These are phyloP conservation scores for Potamarius usumacintae DNA, from an alignment of 2,113 vertebrate species.

Conservation along the genomic window DNA sequence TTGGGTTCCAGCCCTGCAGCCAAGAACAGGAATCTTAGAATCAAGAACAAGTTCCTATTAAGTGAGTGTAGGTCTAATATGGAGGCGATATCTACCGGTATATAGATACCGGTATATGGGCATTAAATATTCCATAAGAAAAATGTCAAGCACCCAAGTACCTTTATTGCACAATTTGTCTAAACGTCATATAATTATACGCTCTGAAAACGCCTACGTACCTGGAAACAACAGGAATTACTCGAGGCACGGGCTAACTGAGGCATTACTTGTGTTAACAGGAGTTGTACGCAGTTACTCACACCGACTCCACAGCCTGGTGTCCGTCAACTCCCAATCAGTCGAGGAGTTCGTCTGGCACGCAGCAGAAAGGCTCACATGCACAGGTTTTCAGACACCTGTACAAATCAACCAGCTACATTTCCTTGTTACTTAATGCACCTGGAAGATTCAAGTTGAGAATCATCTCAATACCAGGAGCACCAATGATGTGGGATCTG, in stretches of 20 bases:
- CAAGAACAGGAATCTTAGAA: too few relatives aligned
- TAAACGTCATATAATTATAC: background rate
- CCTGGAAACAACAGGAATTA: background rate
- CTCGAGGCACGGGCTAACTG: slow-evolving; percentile 7
- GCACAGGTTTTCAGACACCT: slow-evolving; percentile 34
- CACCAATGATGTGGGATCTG: slow-evolving; percentile 9
- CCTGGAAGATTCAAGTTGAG: background rate
- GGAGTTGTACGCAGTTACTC: slow-evolving; percentile 21
- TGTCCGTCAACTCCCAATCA: slow-evolving; percentile 47
- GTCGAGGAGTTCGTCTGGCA: slow-evolving; percentile 36
- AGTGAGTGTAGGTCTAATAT: background rate
- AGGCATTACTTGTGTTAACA: background rate
- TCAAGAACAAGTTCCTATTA: too few relatives aligned
- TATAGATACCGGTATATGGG: background rate
- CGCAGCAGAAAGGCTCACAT: background rate
- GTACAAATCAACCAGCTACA: slow-evolving; percentile 16
- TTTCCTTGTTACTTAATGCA: slow-evolving; percentile 5
- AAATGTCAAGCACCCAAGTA: background rate
- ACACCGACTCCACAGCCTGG: slow-evolving; percentile 28
- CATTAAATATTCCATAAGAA: background rate
- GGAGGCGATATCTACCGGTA: too few relatives aligned
- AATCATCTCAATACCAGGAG: slow-evolving; percentile 2
- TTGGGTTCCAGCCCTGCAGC: too few relatives aligned
- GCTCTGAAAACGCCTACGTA: too few relatives aligned
- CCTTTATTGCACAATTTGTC: background rate